These are phyloP conservation scores for Lasioglossum marginatum DNA, from an alignment of 2,888 invertebrate species.

Conservation along the genomic window DNA sequence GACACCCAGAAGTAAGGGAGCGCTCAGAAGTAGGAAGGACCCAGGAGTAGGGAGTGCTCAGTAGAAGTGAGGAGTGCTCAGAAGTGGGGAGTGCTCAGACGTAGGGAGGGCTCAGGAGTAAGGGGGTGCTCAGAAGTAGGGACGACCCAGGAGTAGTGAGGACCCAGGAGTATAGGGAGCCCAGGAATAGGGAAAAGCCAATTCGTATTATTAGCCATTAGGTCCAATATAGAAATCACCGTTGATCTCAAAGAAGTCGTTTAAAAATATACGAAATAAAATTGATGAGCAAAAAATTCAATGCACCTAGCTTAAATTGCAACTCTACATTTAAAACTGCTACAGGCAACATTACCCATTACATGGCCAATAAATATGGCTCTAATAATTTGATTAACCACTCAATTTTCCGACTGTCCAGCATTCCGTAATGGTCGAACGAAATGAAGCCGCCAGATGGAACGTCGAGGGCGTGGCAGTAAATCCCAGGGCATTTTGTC, in stretches of 20 bases:
- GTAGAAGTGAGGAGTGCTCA: too few relatives aligned
- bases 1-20: too few relatives aligned
- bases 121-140: too few relatives aligned
- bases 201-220: not conserved
- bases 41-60: too few relatives aligned
- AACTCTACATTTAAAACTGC: not conserved
- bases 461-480: not conserved
- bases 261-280: not conserved
- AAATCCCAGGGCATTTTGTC: constrained; percentile 5
- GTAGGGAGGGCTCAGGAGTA: too few relatives aligned
- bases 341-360: too few relatives aligned
- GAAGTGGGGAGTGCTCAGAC: too few relatives aligned
- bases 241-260: not conserved
- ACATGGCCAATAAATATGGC: not conserved
- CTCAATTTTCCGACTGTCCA: not conserved
- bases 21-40: too few relatives aligned
- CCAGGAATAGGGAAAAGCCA: too few relatives aligned
- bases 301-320: not conserved
- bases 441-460: not conserved
- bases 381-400: not conserved
- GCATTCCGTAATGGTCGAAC: not conserved
- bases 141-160: too few relatives aligned
- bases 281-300: not conserved
- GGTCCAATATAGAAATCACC: not conserved
- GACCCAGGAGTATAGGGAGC: too few relatives aligned